Base-by-base conservation (phyloP, 2,113 vertebrate genomes). In the Ciconia stormi region DNA sequence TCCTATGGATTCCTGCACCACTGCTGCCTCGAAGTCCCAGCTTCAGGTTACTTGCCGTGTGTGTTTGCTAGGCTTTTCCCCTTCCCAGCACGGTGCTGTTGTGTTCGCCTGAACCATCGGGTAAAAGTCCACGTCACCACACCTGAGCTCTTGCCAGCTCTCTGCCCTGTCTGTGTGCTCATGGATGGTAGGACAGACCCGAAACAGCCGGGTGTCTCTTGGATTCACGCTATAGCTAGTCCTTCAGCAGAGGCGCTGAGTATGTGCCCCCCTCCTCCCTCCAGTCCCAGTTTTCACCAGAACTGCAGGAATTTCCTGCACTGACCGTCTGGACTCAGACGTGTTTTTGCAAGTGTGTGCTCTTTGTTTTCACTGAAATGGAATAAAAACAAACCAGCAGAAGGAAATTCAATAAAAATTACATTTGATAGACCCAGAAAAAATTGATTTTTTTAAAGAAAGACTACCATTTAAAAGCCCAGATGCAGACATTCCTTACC, bases 271-370 rank as follows among this genome's bases (percentile, higher is more conserved):
- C 47, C 82, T 84, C 42, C 40, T 87, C 83, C 70, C 34, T 90
- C 56, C 61, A 67, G 87, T 73, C 83, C 82, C 63, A 89, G 34
- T 94, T 91, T 95, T 93, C 91, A 69, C 61, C 78, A 96, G 90
- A 94, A 46, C 90, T 93, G 82, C 63, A 96, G 96, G 95, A 97
- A 97, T 96, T 97, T 97, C 96, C 95, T 96, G 91, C 87, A 90
- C 90, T 96, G 96, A 96, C 90, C 53, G 65, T 95, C 95, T 97
- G 96, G 96, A 96, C 87, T 80, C 84, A 93, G 89, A 42, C 16
- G 3, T 97, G 93, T 96, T 97, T 97, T 96, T 96, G 73, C 96
- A 97, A 97, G 95, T 96, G 96, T 96, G 95, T 85, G 90, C 70
- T 93, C 94, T 97, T 95, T 97, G 92, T 97, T 97, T 96, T 91